These are phyloP conservation scores for Liolophura sinensis DNA, from an alignment of 1,140 invertebrate species.

Conservation along the genomic window DNA sequence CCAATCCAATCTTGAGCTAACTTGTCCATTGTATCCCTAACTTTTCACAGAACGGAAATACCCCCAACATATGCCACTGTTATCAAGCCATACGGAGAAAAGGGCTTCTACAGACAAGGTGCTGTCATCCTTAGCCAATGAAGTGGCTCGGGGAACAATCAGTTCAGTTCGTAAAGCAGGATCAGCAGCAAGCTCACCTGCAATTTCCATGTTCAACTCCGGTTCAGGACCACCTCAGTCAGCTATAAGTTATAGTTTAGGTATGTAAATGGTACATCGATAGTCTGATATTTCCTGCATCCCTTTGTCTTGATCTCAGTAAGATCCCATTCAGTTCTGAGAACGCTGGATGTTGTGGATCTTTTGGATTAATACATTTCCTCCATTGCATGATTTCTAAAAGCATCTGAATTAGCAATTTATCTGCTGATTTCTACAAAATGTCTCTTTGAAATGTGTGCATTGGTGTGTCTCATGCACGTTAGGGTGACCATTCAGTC, in stretches of 20 bases:
- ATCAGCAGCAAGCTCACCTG: conserved; percentile 47
- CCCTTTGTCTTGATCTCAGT: not conserved
- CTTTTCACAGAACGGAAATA: conserved; percentile 46
- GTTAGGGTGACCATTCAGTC: no score
- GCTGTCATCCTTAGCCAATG: conserved; percentile 61
- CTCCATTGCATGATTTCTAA: no score
- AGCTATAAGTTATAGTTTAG: conserved; percentile 39
- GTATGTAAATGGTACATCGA: conserved; percentile 14
- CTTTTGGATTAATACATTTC: no score
- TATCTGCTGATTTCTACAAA: no score
- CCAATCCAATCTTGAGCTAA: no score
- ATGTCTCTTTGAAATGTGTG: no score
- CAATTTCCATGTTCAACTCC: conserved; percentile 48
- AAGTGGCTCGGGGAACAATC: conserved; percentile 52
- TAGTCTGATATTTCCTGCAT: not conserved
- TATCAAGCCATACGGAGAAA: conserved; percentile 43
- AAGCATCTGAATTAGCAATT: no score
- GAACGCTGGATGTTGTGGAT: no score
- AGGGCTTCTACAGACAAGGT: conserved; percentile 65
- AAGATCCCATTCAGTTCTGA: no score
- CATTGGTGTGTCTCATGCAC: no score
- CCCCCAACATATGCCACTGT: conserved; percentile 21
- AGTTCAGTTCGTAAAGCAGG: conserved; percentile 29
- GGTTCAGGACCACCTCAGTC: conserved; percentile 16
- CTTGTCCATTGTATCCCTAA: no score